phyloP scores from a whole-genome alignment of 2,888 invertebrate genomes.

The Chaetogeoica ovagalla region DNA sequence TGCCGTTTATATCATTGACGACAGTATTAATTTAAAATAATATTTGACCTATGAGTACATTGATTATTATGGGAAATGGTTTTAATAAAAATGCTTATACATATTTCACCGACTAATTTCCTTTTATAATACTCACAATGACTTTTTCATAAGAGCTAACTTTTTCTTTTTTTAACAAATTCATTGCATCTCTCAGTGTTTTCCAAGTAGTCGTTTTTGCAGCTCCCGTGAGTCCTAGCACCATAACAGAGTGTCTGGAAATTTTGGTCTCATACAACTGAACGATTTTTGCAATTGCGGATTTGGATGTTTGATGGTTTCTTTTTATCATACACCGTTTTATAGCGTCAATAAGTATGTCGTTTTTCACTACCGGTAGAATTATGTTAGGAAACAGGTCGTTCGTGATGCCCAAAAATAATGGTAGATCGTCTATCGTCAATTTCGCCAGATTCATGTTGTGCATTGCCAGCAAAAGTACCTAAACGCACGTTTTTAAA shows the following conservation, averaged over 20 bases:
- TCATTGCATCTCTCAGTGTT: constrained; percentile 63
- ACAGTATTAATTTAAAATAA: no score
- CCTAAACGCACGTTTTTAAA: constrained; percentile 68
- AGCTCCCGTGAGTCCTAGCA: constrained; percentile 87
- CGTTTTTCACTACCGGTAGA: constrained; percentile 75
- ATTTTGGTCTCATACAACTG: constrained; percentile 94
- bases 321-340: constrained; percentile 67
- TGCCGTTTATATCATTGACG: background rate
- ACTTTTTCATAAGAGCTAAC: constrained; percentile 69
- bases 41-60: no score
- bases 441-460: constrained; percentile 92
- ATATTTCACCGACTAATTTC: background rate
- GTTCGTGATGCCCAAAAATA: constrained; percentile 80
- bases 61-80: no score
- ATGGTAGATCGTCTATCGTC: constrained; percentile 77
- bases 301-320: constrained; percentile 82
- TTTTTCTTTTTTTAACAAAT: constrained; percentile 67
- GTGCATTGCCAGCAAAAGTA: constrained; percentile 79
- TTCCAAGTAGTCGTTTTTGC: constrained; percentile 72
- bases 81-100: no score
- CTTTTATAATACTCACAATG: constrained; percentile 17
- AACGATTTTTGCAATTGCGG: constrained; percentile 87
- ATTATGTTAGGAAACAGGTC: constrained; percentile 86
- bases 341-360: constrained; percentile 73
- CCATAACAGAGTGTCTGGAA: constrained; percentile 92